Evolutionary conservation across 2,797 vertebrate species (phyloP).

Genomic region (Pangasius krempfi): DNA sequence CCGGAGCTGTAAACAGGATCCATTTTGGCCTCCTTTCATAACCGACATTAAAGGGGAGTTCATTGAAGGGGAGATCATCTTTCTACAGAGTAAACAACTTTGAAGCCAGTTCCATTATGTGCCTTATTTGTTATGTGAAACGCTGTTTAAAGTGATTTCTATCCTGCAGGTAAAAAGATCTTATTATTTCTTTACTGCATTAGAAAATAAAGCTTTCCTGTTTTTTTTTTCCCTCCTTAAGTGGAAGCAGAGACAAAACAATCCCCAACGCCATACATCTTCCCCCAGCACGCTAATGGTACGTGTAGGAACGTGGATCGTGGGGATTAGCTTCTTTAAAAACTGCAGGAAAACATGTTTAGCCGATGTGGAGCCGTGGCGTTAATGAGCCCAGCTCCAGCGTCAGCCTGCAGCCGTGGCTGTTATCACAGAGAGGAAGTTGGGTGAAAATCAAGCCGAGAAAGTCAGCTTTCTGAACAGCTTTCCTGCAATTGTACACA

Average conservation of each 20-base stretch:
- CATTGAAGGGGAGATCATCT: neutral
- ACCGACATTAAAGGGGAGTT: neutral
- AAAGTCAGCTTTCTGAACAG: conserved; percentile 49
- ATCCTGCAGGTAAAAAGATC: neutral
- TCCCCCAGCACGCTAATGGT: conserved; percentile 27
- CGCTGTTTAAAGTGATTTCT: neutral
- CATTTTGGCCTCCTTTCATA: neutral
- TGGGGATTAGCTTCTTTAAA: neutral
- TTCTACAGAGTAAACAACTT: neutral
- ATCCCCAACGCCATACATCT: too few relatives aligned
- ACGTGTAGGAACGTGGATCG: conserved; percentile 35
- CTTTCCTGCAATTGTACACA: conserved; percentile 78
- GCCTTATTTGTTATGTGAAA: neutral
- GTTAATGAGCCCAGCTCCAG: conserved; percentile 44
- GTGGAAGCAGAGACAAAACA: conserved; percentile 13
- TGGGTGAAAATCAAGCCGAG: conserved; percentile 61
- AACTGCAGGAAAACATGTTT: conserved; percentile 30
- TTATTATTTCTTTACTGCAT: conserved; percentile 4
- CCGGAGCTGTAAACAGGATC: neutral
- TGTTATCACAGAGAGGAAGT: conserved; percentile 63
- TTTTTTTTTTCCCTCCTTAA: conserved; percentile 1
- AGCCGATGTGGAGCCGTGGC: conserved; percentile 48
- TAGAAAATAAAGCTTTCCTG: neutral
- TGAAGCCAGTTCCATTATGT: neutral
- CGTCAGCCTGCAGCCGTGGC: conserved; percentile 15